Percentiles rank a stretch among this genome's conserved stretches.
Evolutionary conservation across 1,140 invertebrate species (phyloP).

Genomic region (Leptopilina boulardi): DNA sequence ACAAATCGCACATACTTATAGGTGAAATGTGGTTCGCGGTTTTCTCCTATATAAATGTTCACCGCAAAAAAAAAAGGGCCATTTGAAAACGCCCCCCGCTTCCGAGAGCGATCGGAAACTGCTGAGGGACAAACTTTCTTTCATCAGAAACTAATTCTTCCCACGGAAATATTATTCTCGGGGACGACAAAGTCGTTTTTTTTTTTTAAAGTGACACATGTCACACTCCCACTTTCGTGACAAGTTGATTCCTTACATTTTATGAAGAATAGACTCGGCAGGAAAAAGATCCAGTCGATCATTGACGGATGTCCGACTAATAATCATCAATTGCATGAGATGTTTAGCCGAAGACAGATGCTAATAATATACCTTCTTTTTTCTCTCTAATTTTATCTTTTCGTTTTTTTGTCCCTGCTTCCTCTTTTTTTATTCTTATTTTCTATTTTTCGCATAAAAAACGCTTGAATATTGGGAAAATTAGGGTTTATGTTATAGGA

Average conservation of each 20-base stretch:
- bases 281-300: not conserved
- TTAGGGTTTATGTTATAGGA: no score
- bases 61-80: constrained; percentile 46
- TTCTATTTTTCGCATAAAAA: no score
- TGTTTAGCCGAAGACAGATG: not conserved
- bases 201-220: constrained; percentile 44
- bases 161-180: constrained; percentile 46
- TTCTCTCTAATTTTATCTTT: no score
- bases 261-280: constrained; percentile 39
- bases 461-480: no score
- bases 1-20: constrained; percentile 70
- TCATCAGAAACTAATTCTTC: constrained; percentile 44
- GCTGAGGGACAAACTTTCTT: constrained; percentile 26
- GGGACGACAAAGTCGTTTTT: not conserved
- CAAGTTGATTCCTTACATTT: not conserved
- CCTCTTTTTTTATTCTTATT: no score
- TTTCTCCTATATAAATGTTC: constrained; percentile 60
- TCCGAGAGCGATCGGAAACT: constrained; percentile 45
- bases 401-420: not conserved
- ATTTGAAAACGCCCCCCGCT: constrained; percentile 38
- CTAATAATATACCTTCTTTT: not conserved
- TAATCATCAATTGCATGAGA: not conserved
- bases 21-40: constrained; percentile 61
- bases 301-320: constrained; percentile 15
- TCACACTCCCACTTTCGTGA: constrained; percentile 40